Evolutionary conservation across 2,113 vertebrate species (phyloP).

Genomic region (Tylochromis polylepis): DNA sequence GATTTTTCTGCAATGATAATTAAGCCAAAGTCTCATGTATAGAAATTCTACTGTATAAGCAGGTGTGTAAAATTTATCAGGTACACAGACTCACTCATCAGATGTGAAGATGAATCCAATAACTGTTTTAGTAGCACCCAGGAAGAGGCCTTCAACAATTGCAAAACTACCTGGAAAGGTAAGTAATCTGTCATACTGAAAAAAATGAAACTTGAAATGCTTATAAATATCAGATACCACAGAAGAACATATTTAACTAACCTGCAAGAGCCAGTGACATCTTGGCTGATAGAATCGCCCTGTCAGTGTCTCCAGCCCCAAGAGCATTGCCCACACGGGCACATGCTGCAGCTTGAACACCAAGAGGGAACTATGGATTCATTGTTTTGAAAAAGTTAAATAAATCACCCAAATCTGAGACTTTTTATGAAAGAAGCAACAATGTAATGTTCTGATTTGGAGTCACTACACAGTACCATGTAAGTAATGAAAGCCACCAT

Average conservation of each 20-base stretch:
- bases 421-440: not conserved
- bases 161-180: conserved; percentile 67
- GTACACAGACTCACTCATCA: conserved; percentile 75
- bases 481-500: conserved; percentile 77
- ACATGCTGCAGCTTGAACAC: conserved; percentile 77
- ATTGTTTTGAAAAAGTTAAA: not conserved
- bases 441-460: not conserved
- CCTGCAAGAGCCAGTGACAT: conserved; percentile 75
- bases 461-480: conserved; percentile 74
- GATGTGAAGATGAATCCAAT: conserved; percentile 82
- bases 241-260: conserved; percentile 41
- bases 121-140: conserved; percentile 73
- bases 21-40: not conserved
- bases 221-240: not conserved
- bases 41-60: not conserved
- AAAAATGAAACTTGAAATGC: not conserved
- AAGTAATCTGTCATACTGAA: not conserved
- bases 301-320: conserved; percentile 75
- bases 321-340: conserved; percentile 84
- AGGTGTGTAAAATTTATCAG: not conserved
- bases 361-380: conserved; percentile 78
- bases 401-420: not conserved
- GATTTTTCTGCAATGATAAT: conserved; percentile 58
- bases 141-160: conserved; percentile 66
- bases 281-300: conserved; percentile 74